Evolutionary conservation across 2,888 invertebrate genomes (phyloP).

Genomic region (Xestia c-nigrum): DNA sequence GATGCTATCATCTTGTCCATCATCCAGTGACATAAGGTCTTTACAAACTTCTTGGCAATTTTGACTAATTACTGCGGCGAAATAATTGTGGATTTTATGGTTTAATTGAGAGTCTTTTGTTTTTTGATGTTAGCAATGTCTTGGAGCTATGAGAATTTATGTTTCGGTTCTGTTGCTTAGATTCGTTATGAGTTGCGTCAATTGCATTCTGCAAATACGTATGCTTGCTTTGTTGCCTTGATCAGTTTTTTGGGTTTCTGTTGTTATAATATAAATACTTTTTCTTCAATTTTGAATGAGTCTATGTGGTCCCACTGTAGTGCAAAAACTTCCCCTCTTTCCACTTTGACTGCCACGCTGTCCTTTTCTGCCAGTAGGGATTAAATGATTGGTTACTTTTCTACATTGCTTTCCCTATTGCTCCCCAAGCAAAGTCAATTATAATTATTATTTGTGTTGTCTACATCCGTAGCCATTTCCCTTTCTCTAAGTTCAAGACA

Average conservation of each 20-base stretch:
- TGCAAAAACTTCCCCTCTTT: not conserved
- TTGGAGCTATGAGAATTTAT: conserved; percentile 42
- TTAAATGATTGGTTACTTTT: not conserved
- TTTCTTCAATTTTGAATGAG: not conserved
- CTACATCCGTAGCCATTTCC: not conserved
- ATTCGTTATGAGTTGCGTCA: conserved; percentile 27
- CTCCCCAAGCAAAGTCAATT: not conserved
- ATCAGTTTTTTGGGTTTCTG: not conserved
- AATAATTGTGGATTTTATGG: conserved; percentile 55
- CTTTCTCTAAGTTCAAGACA: not conserved
- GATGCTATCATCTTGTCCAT: conserved; percentile 55
- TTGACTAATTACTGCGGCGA: conserved; percentile 48
- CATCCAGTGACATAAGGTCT: conserved; percentile 61
- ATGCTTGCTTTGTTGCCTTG: not conserved
- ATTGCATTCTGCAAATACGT: conserved; percentile 7
- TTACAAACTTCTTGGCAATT: conserved; percentile 55
- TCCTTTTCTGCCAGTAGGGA: not conserved
- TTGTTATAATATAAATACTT: not conserved
- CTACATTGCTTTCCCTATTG: not conserved
- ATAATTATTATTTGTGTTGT: not conserved
- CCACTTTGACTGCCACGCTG: not conserved
- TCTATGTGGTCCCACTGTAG: not conserved
- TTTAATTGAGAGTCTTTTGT: conserved; percentile 56
- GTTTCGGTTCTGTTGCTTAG: not conserved
- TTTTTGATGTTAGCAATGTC: conserved; percentile 29